Evolutionary conservation across 2,888 invertebrate genomes (phyloP), one percentile per base, ranked within the genome.

Genomic region (Ectemnius continuus): DNA sequence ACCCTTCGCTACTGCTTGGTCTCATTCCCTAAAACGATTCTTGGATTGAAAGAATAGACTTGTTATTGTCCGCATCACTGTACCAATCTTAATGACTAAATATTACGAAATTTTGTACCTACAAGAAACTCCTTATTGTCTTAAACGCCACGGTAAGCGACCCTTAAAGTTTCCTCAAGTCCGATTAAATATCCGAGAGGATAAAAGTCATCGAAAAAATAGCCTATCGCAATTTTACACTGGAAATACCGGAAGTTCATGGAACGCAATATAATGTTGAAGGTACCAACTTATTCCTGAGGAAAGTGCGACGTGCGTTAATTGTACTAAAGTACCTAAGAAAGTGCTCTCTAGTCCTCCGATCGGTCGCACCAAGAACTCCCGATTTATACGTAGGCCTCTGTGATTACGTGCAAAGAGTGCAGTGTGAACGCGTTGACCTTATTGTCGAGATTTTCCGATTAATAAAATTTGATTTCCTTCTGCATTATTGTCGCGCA

Each of bases 401-500:
- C 75, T 72, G 81, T 75, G 71, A 83, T 36, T 36, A 81, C 77
- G 83, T 84, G 84, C 82, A 73, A 77, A 73, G 68, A 74, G 84
- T 86, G 76, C 82, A 78, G 82, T 84, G 82, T 84, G 80, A 70
- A 73, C 71, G 71, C 67, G 67, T 36, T 36, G 56, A 56, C 74
- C 72, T 76, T 84, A 82, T 81, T 78, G 82, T 80, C 84, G 58
- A 64, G 67, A 36, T 36, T 65, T 70, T 6, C 47, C 18, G 6
- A 70, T 59, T 26, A 71, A 36, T 36, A 71, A 64, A 61, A 67
- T 70, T 74, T 71, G 59, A 62, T 76, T 75, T 52, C 70, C 67
- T 67, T 68, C 69, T 14, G 64, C 60, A 62, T 84, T 85, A 85
- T 85, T 84, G 86, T 85, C 85, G 36, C 67, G 46, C 67, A 67